A percentile compares a stretch with the other conserved stretches of the same genome.
Conservation (phyloP, 2,797 vertebrate genomes). For the Cirrhinus molitorella region DNA sequence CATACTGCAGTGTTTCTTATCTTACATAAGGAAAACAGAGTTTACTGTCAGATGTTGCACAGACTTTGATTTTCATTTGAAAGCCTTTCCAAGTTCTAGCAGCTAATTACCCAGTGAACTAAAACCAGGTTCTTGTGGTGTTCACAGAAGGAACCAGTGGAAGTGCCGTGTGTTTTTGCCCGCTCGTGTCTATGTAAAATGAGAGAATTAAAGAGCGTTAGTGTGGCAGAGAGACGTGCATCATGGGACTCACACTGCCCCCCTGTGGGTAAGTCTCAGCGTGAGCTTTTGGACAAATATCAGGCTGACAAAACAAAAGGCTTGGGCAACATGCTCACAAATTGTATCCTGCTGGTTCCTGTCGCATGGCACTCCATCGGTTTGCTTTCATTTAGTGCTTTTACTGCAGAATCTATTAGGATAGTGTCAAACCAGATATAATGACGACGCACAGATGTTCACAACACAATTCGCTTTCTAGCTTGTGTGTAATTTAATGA, state of each 20-base stretch:
- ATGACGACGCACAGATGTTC: background rate
- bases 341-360: constrained; percentile 36
- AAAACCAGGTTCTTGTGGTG: constrained; percentile 24
- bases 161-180: background rate
- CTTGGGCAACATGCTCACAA: constrained; percentile 16
- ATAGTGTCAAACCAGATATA: background rate
- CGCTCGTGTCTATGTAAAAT: constrained; percentile 3
- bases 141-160: constrained; percentile 31
- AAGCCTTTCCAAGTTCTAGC: constrained; percentile 24
- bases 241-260: constrained; percentile 50
- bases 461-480: background rate
- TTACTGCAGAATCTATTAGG: constrained; percentile 16
- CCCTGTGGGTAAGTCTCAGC: constrained; percentile 51
- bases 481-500: background rate
- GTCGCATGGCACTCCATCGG: background rate
- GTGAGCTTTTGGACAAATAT: constrained; percentile 46
- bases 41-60: constrained; percentile 5
- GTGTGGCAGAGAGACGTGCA: background rate
- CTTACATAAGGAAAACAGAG: constrained; percentile 9
- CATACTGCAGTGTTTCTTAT: constrained; percentile 40
- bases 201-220: background rate
- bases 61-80: constrained; percentile 22
- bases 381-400: constrained; percentile 11
- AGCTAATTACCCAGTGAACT: constrained; percentile 29
- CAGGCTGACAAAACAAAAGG: constrained; percentile 38